Conservation (phyloP, 1,140 invertebrate genomes). For the Euwallacea fornicatus region DNA sequence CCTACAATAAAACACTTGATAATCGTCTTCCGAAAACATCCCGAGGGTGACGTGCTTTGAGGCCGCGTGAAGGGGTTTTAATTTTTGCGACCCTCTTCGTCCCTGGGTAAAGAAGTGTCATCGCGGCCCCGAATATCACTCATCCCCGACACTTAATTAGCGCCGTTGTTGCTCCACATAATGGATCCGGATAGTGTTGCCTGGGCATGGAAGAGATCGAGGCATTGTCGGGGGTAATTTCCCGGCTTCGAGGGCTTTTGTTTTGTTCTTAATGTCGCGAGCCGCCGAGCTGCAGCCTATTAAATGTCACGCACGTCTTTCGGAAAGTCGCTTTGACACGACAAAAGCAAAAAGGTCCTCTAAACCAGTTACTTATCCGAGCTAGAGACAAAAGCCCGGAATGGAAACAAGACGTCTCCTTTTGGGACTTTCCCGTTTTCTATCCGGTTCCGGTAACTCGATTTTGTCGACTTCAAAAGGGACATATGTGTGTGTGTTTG, state of each 20-base stretch:
- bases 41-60: not conserved
- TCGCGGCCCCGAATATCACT: slow-evolving; percentile 21
- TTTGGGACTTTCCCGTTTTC: slow-evolving; percentile 8
- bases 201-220: not conserved
- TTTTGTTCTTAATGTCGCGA: not conserved
- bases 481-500: slow-evolving; percentile 16
- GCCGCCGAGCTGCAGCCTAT: not conserved
- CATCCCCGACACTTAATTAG: slow-evolving; percentile 24
- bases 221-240: not conserved
- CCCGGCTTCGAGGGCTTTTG: not conserved
- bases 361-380: slow-evolving; percentile 22
- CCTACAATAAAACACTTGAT: slow-evolving; percentile 4
- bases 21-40: slow-evolving; percentile 5
- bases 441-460: slow-evolving; percentile 18
- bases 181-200: slow-evolving; percentile 23
- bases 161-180: slow-evolving; percentile 21
- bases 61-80: slow-evolving; percentile 10
- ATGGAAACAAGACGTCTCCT: slow-evolving; percentile 20
- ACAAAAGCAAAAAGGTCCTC: slow-evolving; percentile 18
- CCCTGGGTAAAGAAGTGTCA: slow-evolving; percentile 19
- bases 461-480: slow-evolving; percentile 28
- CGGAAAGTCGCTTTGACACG: not conserved
- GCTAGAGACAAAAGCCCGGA: slow-evolving; percentile 5
- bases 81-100: slow-evolving; percentile 17
- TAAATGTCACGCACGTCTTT: slow-evolving; percentile 6